Conservation (phyloP, 2,888 invertebrate species). For the Troglohyphantes excavatus region DNA sequence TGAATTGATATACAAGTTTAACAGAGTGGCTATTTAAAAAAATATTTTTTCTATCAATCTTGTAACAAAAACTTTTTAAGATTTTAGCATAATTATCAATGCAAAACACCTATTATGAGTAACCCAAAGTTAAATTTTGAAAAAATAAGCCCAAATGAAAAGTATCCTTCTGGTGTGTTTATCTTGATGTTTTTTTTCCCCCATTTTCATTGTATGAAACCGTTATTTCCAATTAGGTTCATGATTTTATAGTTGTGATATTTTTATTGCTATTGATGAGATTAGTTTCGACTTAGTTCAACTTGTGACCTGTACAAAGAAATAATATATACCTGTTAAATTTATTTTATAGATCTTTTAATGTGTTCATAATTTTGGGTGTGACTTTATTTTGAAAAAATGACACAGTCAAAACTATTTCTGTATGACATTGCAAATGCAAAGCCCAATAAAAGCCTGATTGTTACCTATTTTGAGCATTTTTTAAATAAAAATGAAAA, state of each 20-base stretch:
- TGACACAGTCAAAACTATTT: background rate
- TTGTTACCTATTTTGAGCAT: constrained; percentile 26
- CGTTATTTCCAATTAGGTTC: background rate
- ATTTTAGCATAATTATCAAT: too few species aligned
- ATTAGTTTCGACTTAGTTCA: constrained; percentile 12
- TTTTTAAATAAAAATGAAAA: background rate
- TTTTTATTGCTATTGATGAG: constrained; percentile 60
- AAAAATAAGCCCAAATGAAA: background rate
- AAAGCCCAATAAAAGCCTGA: constrained; percentile 42
- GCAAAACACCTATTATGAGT: too few species aligned
- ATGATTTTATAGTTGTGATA: constrained; percentile 45
- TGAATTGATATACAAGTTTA: too few species aligned
- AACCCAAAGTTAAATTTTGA: too few species aligned
- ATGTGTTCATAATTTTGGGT: constrained; percentile 9
- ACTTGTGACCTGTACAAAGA: background rate
- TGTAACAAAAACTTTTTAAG: too few species aligned
- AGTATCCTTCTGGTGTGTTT: constrained; percentile 10
- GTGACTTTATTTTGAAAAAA: background rate
- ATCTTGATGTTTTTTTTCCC: background rate
- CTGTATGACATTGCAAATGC: background rate
- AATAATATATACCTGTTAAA: background rate
- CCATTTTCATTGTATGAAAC: background rate
- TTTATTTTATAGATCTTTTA: constrained; percentile 2
- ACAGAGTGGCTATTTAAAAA: too few species aligned
- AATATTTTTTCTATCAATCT: too few species aligned